Conservation (phyloP, 2,797 vertebrate species). For the Pseudopleuronectes americanus region DNA sequence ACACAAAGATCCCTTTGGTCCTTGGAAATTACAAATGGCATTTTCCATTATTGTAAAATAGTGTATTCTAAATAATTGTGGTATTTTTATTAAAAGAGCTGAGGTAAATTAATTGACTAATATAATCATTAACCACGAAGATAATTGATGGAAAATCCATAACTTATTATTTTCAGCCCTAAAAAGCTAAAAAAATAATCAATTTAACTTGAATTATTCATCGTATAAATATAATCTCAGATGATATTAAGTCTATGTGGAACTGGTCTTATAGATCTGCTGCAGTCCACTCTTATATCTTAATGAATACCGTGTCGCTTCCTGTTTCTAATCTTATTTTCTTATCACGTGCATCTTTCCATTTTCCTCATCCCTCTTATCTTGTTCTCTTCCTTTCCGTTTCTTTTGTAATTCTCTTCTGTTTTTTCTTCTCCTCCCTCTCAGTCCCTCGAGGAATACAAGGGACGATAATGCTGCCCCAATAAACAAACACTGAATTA, state of each 20-base stretch:
- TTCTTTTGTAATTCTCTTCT: constrained; percentile 18
- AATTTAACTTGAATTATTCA: neutral
- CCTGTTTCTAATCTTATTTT: constrained; percentile 4
- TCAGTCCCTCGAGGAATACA: constrained; percentile 1
- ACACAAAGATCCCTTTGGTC: too few species aligned
- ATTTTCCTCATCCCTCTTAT: constrained; percentile 26
- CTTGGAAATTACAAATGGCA: too few species aligned
- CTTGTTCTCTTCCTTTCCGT: neutral
- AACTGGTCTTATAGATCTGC: constrained; percentile 7
- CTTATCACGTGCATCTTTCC: constrained; percentile 41
- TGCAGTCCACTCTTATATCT: neutral
- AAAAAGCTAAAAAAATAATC: too few species aligned
- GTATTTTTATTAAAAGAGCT: too few species aligned
- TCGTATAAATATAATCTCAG: neutral
- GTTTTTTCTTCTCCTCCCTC: neutral
- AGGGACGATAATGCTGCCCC: too few species aligned
- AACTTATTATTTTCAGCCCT: neutral
- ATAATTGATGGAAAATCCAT: neutral
- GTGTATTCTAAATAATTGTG: too few species aligned
- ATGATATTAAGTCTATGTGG: neutral
- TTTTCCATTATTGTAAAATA: too few species aligned
- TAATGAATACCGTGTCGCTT: constrained; percentile 27
- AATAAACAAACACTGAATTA: too few species aligned
- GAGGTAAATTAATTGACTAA: too few species aligned
- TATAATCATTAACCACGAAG: too few species aligned